phyloP scores from a whole-genome alignment of 2,113 vertebrate species.

The Larimichthys polyactis region DNA sequence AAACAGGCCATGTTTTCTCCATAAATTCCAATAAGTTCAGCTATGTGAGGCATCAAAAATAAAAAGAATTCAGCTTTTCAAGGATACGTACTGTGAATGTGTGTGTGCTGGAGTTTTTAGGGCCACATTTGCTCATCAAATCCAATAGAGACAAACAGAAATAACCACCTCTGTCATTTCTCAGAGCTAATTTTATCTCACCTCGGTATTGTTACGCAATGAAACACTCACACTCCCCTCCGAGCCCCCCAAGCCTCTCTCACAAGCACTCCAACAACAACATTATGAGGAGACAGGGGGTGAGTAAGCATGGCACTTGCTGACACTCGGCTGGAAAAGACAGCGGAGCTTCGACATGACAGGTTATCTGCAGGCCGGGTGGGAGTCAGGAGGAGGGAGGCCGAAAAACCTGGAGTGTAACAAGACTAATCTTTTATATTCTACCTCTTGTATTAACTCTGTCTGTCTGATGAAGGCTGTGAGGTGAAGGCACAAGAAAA shows the following conservation, averaged over 20 bases:
- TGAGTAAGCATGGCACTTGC: constrained; percentile 61
- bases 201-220: constrained; percentile 76
- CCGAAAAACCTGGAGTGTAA: neutral
- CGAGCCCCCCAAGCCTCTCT: constrained; percentile 52
- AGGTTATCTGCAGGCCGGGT: constrained; percentile 54
- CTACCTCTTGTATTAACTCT: too few species aligned
- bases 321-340: constrained; percentile 33
- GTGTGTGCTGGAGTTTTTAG: constrained; percentile 46
- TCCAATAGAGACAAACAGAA: constrained; percentile 70
- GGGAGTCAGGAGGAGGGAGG: constrained; percentile 40
- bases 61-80: neutral
- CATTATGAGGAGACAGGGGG: constrained; percentile 28
- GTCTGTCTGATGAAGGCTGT: too few species aligned
- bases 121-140: constrained; percentile 64
- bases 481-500: too few species aligned
- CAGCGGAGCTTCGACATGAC: constrained; percentile 34
- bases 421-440: too few species aligned
- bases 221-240: constrained; percentile 51
- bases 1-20: neutral
- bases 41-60: constrained; percentile 1
- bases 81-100: neutral
- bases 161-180: constrained; percentile 77
- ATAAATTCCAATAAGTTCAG: constrained; percentile 5
- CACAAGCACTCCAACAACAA: constrained; percentile 48
- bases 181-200: constrained; percentile 75